Evolutionary conservation across 2,113 vertebrate species (phyloP).

Genomic region (Oreotrochilus melanogaster): DNA sequence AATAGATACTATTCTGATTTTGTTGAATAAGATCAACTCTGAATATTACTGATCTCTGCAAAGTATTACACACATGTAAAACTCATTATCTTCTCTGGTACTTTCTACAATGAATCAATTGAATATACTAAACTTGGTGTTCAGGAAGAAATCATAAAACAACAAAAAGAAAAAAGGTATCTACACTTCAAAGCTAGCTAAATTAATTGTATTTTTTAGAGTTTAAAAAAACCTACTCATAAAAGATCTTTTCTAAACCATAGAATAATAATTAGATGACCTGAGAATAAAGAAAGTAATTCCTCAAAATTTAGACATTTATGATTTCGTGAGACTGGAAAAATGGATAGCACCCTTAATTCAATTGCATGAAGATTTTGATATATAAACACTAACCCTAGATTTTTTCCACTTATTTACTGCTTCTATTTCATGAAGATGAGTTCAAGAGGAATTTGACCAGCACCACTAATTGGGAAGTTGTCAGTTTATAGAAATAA

Average conservation of each 20-base stretch:
- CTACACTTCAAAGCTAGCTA: not conserved
- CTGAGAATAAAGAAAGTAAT: not conserved
- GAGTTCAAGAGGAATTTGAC: not conserved
- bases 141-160: accelerated
- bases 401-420: not conserved
- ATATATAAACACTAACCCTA: not conserved
- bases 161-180: not conserved
- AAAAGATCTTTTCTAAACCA: not conserved
- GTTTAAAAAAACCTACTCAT: not conserved
- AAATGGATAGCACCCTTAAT: not conserved
- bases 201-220: not conserved
- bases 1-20: not conserved
- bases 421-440: not conserved
- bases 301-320: not conserved
- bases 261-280: not conserved
- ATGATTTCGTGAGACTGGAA: not conserved
- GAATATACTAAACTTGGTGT: not conserved
- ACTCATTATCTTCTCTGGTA: not conserved
- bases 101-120: not conserved
- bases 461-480: not conserved
- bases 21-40: not conserved
- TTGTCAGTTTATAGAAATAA: not conserved
- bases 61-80: not conserved
- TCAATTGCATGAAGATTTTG: accelerated
- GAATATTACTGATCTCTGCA: not conserved